Conservation (phyloP, 1,140 invertebrate species). For the Berghia stephanieae region DNA sequence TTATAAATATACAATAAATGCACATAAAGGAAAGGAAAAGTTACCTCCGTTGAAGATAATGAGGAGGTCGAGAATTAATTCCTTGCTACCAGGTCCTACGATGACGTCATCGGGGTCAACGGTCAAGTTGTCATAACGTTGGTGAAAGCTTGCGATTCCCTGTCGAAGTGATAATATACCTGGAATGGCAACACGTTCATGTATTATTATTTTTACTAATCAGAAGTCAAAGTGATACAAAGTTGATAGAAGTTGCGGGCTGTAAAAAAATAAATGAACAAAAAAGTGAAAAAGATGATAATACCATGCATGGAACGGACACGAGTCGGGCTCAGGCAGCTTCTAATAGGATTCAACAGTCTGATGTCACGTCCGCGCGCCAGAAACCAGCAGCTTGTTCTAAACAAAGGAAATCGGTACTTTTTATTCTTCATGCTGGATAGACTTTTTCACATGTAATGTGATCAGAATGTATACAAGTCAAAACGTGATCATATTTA, state of each 20-base stretch:
- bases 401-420: too few species aligned
- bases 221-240: not conserved
- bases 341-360: not conserved
- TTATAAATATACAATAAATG: too few species aligned
- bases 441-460: too few species aligned
- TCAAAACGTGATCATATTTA: too few species aligned
- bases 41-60: constrained; percentile 63
- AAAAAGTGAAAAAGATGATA: not conserved
- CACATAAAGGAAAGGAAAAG: too few species aligned
- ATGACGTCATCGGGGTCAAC: constrained; percentile 56
- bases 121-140: constrained; percentile 49
- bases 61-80: constrained; percentile 61
- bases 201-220: too few species aligned
- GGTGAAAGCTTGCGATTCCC: constrained; percentile 58
- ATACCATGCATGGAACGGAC: not conserved
- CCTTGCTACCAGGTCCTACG: constrained; percentile 64
- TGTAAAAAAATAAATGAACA: not conserved
- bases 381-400: too few species aligned
- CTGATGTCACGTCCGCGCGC: too few species aligned
- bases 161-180: constrained; percentile 56
- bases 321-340: not conserved
- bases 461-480: too few species aligned
- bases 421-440: too few species aligned
- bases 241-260: not conserved
- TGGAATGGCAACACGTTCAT: too few species aligned